phyloP scores from a whole-genome alignment of 2,797 vertebrate genomes.

The Scleropages formosus region DNA sequence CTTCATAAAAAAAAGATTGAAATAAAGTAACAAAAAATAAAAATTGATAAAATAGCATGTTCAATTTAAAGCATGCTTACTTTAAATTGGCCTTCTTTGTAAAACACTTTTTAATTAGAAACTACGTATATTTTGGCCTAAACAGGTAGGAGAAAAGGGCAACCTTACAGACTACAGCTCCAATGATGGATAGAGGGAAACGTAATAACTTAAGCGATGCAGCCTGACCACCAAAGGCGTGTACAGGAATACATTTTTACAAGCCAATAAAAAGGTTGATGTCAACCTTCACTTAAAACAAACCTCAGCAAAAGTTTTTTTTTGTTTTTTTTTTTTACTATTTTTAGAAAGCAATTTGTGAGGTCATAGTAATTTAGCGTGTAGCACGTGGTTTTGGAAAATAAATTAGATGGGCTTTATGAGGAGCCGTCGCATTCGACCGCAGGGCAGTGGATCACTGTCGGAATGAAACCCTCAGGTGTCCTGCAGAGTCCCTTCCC shows the following conservation, averaged over 20 bases:
- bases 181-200: background rate
- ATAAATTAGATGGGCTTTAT: background rate
- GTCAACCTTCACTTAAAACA: slow-evolving; percentile 22
- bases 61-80: no score
- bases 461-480: background rate
- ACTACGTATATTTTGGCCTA: no score
- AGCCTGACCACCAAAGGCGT: slow-evolving; percentile 5
- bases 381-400: slow-evolving; percentile 29
- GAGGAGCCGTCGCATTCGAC: background rate
- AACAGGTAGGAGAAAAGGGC: no score
- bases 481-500: background rate
- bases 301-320: slow-evolving; percentile 16
- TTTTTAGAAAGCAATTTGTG: slow-evolving; percentile 33
- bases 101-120: no score
- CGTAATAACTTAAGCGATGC: background rate
- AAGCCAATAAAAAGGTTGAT: slow-evolving; percentile 13
- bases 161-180: background rate
- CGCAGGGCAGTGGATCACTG: background rate
- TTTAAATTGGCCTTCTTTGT: no score
- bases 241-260: slow-evolving; percentile 3
- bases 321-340: no score
- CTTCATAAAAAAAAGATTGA: background rate
- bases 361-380: slow-evolving; percentile 33
- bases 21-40: no score
- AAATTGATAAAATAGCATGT: no score